phyloP scores from a whole-genome alignment of 2,888 invertebrate genomes.

The Hypena proboscidalis region DNA sequence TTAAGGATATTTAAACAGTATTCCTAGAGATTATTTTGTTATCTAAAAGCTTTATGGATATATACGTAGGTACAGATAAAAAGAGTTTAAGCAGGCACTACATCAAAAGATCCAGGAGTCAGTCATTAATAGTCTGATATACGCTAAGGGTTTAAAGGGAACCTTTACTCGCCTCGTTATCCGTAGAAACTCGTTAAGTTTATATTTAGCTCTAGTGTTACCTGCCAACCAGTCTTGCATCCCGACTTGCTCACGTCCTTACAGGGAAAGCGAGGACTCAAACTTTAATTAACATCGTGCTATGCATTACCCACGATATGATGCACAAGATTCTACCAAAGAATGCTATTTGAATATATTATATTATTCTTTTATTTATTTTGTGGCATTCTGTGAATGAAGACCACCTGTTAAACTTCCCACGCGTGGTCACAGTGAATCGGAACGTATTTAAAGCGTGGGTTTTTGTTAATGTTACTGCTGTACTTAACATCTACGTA shows the following conservation, averaged over 20 bases:
- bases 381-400: background rate
- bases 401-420: conserved; percentile 1
- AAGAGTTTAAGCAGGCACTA: no score
- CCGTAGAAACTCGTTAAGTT: conserved; percentile 49
- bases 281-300: conserved; percentile 27
- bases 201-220: conserved; percentile 60
- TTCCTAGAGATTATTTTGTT: no score
- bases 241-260: conserved; percentile 52
- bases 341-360: background rate
- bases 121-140: conserved; percentile 21
- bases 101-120: no score
- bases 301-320: background rate
- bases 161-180: conserved; percentile 29
- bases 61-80: no score
- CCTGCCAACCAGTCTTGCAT: conserved; percentile 59
- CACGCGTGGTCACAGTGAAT: conserved; percentile 2
- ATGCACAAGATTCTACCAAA: background rate
- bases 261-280: conserved; percentile 18
- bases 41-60: no score
- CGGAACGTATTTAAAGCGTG: background rate
- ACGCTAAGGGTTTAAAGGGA: conserved; percentile 30
- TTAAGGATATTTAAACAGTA: no score
- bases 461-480: background rate
- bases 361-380: background rate
- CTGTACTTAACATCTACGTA: background rate